These are phyloP conservation scores for Oostethus manadensis DNA, from an alignment of 2,113 vertebrate genomes.

Conservation along the genomic window DNA sequence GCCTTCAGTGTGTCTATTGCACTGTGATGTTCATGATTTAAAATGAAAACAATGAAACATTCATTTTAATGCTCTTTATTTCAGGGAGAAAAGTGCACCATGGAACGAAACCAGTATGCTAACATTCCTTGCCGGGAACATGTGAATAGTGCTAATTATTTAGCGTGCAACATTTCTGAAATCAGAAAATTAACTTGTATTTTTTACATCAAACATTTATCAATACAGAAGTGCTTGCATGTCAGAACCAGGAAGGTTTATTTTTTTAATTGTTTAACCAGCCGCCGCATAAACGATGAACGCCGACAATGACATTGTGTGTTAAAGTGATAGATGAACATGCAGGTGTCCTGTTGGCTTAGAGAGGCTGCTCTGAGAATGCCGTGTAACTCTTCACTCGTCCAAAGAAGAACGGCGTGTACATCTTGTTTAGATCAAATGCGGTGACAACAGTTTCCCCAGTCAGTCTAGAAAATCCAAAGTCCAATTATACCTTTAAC, in stretches of 20 bases:
- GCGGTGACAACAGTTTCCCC: conserved; percentile 90
- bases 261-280: conserved; percentile 42
- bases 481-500: not conserved
- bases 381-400: conserved; percentile 97
- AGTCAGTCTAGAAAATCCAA: conserved; percentile 76
- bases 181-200: conserved; percentile 56
- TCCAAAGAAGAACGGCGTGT: conserved; percentile 90
- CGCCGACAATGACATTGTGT: conserved; percentile 16
- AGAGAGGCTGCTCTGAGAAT: conserved; percentile 88
- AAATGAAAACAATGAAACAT: not conserved
- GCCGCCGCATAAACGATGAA: conserved; percentile 48
- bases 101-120: conserved; percentile 33
- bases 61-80: conserved; percentile 51
- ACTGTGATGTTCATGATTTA: not conserved
- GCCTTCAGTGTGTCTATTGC: not conserved
- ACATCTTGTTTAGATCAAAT: conserved; percentile 96
- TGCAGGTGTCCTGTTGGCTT: conserved; percentile 30
- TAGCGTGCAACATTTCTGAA: conserved; percentile 45
- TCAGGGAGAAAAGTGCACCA: conserved; percentile 42
- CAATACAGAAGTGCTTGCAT: conserved; percentile 19
- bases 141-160: conserved; percentile 41
- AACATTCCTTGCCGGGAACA: conserved; percentile 51
- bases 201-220: conserved; percentile 37
- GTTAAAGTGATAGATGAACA: conserved; percentile 8
- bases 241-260: conserved; percentile 20